Conservation (phyloP, 2,888 invertebrate species). For the Phlogophora meticulosa region DNA sequence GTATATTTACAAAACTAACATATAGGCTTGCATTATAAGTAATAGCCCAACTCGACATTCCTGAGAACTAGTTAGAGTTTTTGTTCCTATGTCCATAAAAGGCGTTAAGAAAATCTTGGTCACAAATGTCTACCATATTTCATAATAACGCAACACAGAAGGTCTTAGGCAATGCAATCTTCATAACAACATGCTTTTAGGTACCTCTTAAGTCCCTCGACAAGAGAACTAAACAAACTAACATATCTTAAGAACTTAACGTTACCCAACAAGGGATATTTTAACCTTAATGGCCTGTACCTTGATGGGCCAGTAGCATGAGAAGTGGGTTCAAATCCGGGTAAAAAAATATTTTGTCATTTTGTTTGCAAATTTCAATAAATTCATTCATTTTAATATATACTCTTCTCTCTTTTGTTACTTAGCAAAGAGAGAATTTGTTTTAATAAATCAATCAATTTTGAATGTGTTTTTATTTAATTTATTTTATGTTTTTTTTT, state of each 20-base stretch:
- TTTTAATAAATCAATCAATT: too few relatives aligned
- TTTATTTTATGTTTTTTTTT: too few relatives aligned
- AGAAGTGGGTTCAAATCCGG: too few relatives aligned
- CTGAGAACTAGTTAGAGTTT: slow-evolving; percentile 16
- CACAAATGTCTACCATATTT: slow-evolving; percentile 12
- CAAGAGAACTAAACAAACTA: slow-evolving; percentile 32
- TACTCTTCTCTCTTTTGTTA: too few relatives aligned
- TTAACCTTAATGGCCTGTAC: background rate
- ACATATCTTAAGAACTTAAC: slow-evolving; percentile 18
- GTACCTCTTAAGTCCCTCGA: slow-evolving; percentile 9
- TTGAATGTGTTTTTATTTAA: too few relatives aligned
- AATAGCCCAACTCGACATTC: background rate
- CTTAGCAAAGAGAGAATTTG: too few relatives aligned
- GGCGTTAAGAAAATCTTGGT: slow-evolving; percentile 8
- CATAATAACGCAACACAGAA: slow-evolving; percentile 11
- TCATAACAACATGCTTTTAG: slow-evolving; percentile 22
- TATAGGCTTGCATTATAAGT: too few relatives aligned
- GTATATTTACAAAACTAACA: too few relatives aligned
- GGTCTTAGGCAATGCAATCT: slow-evolving; percentile 15
- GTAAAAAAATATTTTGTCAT: too few relatives aligned
- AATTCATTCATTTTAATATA: too few relatives aligned
- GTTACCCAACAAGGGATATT: slow-evolving; percentile 23
- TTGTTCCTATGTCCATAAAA: slow-evolving; percentile 1
- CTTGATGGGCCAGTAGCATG: too few relatives aligned
- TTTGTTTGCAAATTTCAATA: too few relatives aligned